A percentile compares a stretch with the other conserved stretches of the same genome.
Conservation (phyloP, 64 coral and sea anemone genomes). For the Astreopora myriophthalma region DNA sequence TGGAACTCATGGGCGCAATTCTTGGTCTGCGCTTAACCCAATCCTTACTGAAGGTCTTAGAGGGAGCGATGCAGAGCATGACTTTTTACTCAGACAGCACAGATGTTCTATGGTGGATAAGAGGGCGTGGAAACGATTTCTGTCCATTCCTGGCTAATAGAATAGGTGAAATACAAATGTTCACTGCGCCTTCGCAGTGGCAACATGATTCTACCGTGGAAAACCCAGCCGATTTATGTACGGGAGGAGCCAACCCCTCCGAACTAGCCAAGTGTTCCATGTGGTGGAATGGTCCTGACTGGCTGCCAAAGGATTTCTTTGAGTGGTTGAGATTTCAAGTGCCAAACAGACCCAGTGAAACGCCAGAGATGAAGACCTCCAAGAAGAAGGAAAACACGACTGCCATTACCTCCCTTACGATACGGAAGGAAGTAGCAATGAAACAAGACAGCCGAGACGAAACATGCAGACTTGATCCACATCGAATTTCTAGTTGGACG, state of each 20-base stretch:
- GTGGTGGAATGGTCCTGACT: conserved; percentile 65
- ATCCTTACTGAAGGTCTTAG: too few relatives aligned
- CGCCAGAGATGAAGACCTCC: conserved; percentile 31
- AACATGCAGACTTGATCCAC: conserved; percentile 33
- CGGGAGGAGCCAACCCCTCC: conserved; percentile 24
- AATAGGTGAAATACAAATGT: conserved; percentile 32
- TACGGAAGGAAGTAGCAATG: neutral
- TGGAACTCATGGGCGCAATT: conserved; percentile 1
- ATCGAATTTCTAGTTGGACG: conserved; percentile 54
- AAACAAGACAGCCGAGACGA: neutral
- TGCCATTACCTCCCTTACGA: neutral
- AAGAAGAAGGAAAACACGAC: neutral
- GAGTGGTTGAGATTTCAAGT: conserved; percentile 43
- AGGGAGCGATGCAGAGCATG: neutral
- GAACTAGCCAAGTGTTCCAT: conserved; percentile 24
- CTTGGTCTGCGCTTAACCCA: neutral
- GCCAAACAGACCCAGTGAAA: neutral
- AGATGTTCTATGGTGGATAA: conserved; percentile 71
- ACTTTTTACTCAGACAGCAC: conserved; percentile 47
- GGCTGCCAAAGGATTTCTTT: neutral
- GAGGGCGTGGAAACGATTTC: conserved; percentile 47
- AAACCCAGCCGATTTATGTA: conserved; percentile 45
- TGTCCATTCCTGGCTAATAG: conserved; percentile 48
- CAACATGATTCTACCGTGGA: conserved; percentile 34
- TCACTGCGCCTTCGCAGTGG: conserved; percentile 47